phyloP scores from a whole-genome alignment of 2,888 invertebrate genomes.

The Odontothrips loti region DNA sequence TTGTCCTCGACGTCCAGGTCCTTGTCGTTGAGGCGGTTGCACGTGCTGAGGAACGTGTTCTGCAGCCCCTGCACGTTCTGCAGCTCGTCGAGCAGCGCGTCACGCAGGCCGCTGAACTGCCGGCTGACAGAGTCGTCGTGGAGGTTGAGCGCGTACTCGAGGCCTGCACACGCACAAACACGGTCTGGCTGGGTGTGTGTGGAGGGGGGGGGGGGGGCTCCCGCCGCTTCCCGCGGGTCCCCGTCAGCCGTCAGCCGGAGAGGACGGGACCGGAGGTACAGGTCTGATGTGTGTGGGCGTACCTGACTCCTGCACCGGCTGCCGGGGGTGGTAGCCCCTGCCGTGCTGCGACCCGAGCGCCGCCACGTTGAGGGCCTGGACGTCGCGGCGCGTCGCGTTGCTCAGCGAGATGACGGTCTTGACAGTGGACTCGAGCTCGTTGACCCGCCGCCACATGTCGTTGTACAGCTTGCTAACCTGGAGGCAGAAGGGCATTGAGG shows the following conservation, averaged over 20 bases:
- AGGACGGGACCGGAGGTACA: no score
- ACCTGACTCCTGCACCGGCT: neutral
- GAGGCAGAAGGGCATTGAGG: neutral
- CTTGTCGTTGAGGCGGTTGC: conserved; percentile 19
- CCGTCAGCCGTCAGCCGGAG: no score
- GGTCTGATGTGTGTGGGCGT: no score
- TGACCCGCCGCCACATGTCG: conserved; percentile 57
- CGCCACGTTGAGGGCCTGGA: conserved; percentile 45
- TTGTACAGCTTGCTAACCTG: conserved; percentile 61
- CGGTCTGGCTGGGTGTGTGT: neutral
- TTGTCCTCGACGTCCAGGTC: neutral
- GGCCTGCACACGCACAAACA: neutral
- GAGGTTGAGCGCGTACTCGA: conserved; percentile 14
- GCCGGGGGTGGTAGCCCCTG: neutral
- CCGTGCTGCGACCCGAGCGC: neutral
- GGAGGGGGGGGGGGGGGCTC: no score
- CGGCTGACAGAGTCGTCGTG: neutral
- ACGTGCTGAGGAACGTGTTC: conserved; percentile 5
- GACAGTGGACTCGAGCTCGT: conserved; percentile 47
- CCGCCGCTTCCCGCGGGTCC: no score
- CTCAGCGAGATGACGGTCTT: conserved; percentile 52
- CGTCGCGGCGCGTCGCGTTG: conserved; percentile 53
- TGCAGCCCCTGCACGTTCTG: conserved; percentile 5
- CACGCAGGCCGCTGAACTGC: neutral
- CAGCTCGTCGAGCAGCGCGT: conserved; percentile 15